A percentile compares a stretch with the other conserved stretches of the same genome.
These are phyloP conservation scores for Rhabdornis inornatus DNA, from an alignment of 2,113 vertebrate species.

Conservation along the genomic window DNA sequence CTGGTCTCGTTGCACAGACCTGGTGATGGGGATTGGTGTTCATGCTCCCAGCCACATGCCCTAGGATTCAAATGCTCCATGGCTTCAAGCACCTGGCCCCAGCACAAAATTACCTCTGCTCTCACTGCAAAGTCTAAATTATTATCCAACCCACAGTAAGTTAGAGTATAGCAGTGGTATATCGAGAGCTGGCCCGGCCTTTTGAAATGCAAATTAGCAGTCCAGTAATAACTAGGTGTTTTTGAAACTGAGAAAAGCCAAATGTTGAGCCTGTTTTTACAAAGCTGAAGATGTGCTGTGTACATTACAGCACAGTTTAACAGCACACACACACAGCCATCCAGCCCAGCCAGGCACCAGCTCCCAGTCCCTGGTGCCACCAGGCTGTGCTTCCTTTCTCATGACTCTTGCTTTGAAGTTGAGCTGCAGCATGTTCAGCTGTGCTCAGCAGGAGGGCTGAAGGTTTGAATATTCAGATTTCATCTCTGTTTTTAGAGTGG, in stretches of 20 bases:
- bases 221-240: background rate
- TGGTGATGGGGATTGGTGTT: background rate
- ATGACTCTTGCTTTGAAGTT: slow-evolving; percentile 48
- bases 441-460: slow-evolving; percentile 24
- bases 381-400: slow-evolving; percentile 46
- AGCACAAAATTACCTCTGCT: background rate
- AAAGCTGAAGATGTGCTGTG: background rate
- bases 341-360: background rate
- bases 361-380: background rate
- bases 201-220: background rate
- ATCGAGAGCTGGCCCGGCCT: background rate
- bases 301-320: background rate
- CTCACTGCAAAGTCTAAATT: background rate
- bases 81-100: background rate
- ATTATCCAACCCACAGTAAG: background rate
- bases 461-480: slow-evolving; percentile 60
- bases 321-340: background rate
- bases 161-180: background rate
- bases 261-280: background rate
- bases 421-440: slow-evolving; percentile 57
- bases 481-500: slow-evolving; percentile 34
- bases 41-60: background rate
- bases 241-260: background rate
- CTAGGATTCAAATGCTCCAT: background rate
- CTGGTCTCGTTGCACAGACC: background rate